phyloP scores from a whole-genome alignment of 2,888 invertebrate genomes.

The Stictocephala bisonia region DNA sequence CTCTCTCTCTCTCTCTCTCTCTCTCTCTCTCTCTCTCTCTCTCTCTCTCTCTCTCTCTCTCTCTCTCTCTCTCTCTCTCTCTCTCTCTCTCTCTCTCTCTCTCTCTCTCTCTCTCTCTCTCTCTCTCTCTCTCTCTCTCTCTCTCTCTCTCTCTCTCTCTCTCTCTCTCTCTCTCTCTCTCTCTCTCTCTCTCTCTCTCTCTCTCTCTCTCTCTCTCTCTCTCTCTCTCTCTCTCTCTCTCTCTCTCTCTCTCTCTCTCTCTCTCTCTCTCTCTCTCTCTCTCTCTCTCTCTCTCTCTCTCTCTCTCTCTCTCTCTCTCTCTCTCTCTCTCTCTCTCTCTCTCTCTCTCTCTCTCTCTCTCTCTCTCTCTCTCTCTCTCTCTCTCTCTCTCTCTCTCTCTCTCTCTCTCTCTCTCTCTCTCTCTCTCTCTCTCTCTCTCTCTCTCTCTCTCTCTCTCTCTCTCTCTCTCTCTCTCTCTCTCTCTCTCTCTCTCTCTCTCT shows the following conservation, averaged over 20 bases:
- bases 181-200: background rate
- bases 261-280: background rate
- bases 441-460: background rate
- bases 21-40: slow-evolving; percentile 27
- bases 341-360: background rate
- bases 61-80: slow-evolving; percentile 22
- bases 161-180: background rate
- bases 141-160: background rate
- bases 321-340: background rate
- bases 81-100: slow-evolving; percentile 8
- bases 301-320: slow-evolving; percentile 13
- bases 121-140: slow-evolving; percentile 1
- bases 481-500: slow-evolving; percentile 1
- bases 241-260: background rate
- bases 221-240: background rate
- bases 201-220: background rate
- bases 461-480: slow-evolving; percentile 25
- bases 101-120: slow-evolving; percentile 7
- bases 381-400: slow-evolving; percentile 16
- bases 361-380: slow-evolving; percentile 10
- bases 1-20: slow-evolving; percentile 10
- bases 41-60: slow-evolving; percentile 10
- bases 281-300: slow-evolving; percentile 20
- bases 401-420: background rate
- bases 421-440: background rate